Conservation (phyloP, 2,113 vertebrate species). For the Ophthalmolycus amberensis region DNA sequence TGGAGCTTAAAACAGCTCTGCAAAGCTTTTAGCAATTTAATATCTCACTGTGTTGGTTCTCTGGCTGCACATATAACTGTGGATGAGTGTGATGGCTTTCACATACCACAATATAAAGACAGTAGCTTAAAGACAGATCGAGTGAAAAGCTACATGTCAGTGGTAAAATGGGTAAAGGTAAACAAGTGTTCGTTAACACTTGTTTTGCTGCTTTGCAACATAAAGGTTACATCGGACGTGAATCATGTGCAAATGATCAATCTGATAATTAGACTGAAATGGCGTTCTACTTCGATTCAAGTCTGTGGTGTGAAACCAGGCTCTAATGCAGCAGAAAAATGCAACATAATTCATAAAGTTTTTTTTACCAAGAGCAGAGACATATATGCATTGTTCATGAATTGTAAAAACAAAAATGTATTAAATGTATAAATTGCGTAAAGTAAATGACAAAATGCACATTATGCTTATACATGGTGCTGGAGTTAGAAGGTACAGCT, state of each 20-base stretch:
- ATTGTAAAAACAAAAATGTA: neutral
- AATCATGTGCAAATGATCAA: neutral
- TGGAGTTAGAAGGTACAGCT: neutral
- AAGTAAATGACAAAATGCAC: neutral
- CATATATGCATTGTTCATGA: neutral
- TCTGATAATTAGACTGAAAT: neutral
- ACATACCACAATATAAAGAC: neutral
- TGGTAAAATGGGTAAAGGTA: neutral
- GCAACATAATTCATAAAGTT: neutral
- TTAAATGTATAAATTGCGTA: neutral
- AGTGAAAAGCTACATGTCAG: neutral
- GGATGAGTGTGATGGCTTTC: neutral
- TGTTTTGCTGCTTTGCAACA: neutral
- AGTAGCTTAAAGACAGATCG: neutral
- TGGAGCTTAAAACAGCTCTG: neutral
- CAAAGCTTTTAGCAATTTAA: neutral
- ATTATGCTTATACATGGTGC: neutral
- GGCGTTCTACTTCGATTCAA: neutral
- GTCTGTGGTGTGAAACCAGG: neutral
- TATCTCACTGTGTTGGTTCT: neutral
- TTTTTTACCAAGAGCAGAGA: neutral
- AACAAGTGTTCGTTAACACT: neutral
- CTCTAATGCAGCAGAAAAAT: neutral
- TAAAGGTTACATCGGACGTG: neutral
- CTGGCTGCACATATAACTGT: slow-evolving; percentile 8